Conservation (phyloP, 2,888 invertebrate species). For the Parapristionchus giblindavisi region DNA sequence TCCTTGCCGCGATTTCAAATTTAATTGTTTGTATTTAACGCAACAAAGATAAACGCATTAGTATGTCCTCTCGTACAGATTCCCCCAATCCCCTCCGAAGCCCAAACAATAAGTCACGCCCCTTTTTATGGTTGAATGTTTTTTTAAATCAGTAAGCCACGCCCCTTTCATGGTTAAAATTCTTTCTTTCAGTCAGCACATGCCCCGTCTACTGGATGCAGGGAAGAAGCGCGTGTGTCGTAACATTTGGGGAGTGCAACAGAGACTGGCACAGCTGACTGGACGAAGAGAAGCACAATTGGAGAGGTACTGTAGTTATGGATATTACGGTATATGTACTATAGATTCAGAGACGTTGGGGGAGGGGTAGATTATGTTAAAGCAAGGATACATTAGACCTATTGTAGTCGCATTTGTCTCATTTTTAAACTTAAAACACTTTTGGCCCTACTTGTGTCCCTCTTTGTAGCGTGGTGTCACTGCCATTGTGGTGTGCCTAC, state of each 20-base stretch:
- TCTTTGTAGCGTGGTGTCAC: background rate
- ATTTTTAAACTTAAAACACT: too few species aligned
- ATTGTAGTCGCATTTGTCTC: too few species aligned
- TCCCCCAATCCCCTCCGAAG: too few species aligned
- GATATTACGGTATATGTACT: background rate
- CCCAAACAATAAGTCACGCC: too few species aligned
- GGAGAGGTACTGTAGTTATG: conserved; percentile 24
- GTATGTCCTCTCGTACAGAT: too few species aligned
- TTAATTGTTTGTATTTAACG: too few species aligned
- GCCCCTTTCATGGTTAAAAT: too few species aligned
- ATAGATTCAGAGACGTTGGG: background rate
- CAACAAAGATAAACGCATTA: too few species aligned
- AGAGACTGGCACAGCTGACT: conserved; percentile 85
- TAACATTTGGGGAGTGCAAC: conserved; percentile 85
- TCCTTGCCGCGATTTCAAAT: too few species aligned
- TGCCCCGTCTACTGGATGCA: conserved; percentile 82
- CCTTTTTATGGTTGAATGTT: too few species aligned
- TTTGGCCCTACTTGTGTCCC: background rate
- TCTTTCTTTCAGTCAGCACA: conserved; percentile 76
- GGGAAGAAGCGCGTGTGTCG: conserved; percentile 82
- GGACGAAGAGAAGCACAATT: conserved; percentile 34
- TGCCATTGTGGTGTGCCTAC: background rate
- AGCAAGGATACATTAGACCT: too few species aligned
- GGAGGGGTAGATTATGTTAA: background rate
- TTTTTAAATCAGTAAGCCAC: too few species aligned